Base-by-base conservation (phyloP, 2,888 invertebrate species). In the Amphipoea lucens region DNA sequence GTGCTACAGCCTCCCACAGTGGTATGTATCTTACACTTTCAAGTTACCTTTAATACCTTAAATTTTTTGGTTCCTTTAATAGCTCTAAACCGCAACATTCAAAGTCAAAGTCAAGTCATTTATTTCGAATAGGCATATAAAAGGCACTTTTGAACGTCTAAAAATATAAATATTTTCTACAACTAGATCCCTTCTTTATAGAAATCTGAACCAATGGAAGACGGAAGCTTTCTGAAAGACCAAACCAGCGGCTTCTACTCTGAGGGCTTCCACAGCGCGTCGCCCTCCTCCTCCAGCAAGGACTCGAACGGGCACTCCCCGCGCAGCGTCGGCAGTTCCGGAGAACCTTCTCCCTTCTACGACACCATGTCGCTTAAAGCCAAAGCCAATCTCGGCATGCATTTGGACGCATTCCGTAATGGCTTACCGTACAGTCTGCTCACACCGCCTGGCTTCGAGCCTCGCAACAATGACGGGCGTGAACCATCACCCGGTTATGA, bases 241-340 rank as follows among this genome's bases (percentile, higher is more conserved):
- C 97, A 97, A 88, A 97, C 97, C 1, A 97, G 97, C 79, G 97
- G 97, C 12, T 97, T 97, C 88, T 97, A 97, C 88, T 97, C 97
- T n/a, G 97, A 97, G 87, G 97, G 97, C 4, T 97, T 97, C 89
- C 97, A 97, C 88, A 97, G 97, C 82, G 97, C 97, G 0, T 97
- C 97, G 0, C 97, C 97, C 0, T 97, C 97, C 3, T 97, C 97
- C 17, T 97, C 97, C 75, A 97, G 97, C 88, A 97, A 97, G 86
- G 97, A 97, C 85, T 97, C 97, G 0, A 96, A 96, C 86, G 96
- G 95, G 0, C 96, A 96, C 87, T 97, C 97, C 1, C 97, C 97
- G 1, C 94, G 95, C 74, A 97, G 97, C 88, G 95, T 96, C 14
- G 96, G 95, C 75, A 96, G 96, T 85, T 91, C 93, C 6, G 95